Conservation (phyloP, 2,888 invertebrate species). For the Dioctria linearis region DNA sequence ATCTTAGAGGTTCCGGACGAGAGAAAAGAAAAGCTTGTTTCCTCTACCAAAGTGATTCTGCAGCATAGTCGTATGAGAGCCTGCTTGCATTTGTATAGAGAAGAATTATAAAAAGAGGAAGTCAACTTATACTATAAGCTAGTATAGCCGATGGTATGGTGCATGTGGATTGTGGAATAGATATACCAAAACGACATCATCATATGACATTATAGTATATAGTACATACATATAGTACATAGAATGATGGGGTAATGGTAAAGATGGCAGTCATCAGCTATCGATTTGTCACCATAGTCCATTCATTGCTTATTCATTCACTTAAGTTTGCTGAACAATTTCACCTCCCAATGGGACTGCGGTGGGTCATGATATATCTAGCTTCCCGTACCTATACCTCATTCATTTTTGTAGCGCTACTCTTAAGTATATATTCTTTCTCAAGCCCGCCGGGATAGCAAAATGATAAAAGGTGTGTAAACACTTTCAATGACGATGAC, state of each 20-base stretch:
- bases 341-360: not conserved
- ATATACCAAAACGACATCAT: not conserved
- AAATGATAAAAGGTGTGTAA: not conserved
- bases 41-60: not conserved
- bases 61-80: too few relatives aligned
- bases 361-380: slow-evolving; percentile 17
- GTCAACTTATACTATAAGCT: not conserved
- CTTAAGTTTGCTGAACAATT: not conserved
- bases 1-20: slow-evolving; percentile 12
- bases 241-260: too few relatives aligned
- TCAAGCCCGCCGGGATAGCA: not conserved
- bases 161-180: slow-evolving; percentile 1
- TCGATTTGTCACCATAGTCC: slow-evolving; percentile 29
- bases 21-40: not conserved
- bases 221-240: not conserved
- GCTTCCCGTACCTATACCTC: not conserved
- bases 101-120: slow-evolving; percentile 7
- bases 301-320: slow-evolving; percentile 42
- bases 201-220: slow-evolving; percentile 9
- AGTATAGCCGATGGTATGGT: not conserved
- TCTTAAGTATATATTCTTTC: not conserved
- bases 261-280: slow-evolving; percentile 29
- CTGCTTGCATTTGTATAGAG: too few relatives aligned
- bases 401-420: not conserved
- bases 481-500: slow-evolving; percentile 13